These are phyloP conservation scores for Callosobruchus maculatus DNA, from an alignment of 2,888 invertebrate species.

Conservation along the genomic window DNA sequence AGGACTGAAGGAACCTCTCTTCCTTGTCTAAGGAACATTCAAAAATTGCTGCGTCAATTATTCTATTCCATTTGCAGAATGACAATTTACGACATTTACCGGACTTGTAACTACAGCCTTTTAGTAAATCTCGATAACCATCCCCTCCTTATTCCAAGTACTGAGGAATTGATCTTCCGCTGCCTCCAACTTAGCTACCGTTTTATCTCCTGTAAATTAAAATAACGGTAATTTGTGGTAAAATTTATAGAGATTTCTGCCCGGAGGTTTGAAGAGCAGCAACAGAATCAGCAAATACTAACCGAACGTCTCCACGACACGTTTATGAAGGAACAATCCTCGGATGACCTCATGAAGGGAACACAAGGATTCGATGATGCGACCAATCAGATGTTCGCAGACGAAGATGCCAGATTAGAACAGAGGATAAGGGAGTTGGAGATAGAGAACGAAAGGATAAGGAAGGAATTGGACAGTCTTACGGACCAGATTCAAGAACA, in stretches of 20 bases:
- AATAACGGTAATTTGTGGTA: too few species aligned
- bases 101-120: too few species aligned
- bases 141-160: too few species aligned
- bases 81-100: too few species aligned
- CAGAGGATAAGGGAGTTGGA: constrained; percentile 28
- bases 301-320: constrained; percentile 16
- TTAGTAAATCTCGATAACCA: too few species aligned
- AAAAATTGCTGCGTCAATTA: too few species aligned
- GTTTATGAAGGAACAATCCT: constrained; percentile 23
- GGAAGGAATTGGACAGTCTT: constrained; percentile 18
- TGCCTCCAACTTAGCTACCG: too few species aligned
- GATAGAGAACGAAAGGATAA: constrained; percentile 25
- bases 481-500: constrained; percentile 18
- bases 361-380: constrained; percentile 23
- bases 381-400: constrained; percentile 26
- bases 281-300: constrained; percentile 13
- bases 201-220: too few species aligned
- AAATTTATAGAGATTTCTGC: constrained; percentile 13
- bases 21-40: too few species aligned
- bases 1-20: too few species aligned
- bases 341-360: constrained; percentile 8
- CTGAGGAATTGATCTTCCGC: too few species aligned
- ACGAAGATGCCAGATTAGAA: constrained; percentile 24
- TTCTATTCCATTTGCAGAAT: too few species aligned
- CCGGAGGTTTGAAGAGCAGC: constrained; percentile 11